Conservation (phyloP, 1,140 invertebrate genomes). For the Muscidifurax raptorellus region DNA sequence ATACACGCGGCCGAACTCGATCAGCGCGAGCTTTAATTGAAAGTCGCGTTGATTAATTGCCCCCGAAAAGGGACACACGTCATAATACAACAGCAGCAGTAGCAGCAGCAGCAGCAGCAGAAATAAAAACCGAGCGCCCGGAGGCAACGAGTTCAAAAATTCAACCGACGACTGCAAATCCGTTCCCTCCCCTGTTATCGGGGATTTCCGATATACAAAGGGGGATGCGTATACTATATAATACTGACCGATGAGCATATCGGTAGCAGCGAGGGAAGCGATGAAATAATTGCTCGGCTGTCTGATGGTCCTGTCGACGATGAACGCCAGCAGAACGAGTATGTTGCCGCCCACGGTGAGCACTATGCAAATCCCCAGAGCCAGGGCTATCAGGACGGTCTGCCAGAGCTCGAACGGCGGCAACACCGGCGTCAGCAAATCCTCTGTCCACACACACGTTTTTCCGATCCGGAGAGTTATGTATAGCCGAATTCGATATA, state of each 20-base stretch:
- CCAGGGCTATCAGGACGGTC: conserved; percentile 93
- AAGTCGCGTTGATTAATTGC: no score
- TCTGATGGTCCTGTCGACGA: conserved; percentile 96
- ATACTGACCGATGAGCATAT: conserved; percentile 95
- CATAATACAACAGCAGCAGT: no score
- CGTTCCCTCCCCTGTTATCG: no score
- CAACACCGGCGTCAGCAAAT: conserved; percentile 78
- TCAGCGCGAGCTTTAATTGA: no score
- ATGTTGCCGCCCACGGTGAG: conserved; percentile 97
- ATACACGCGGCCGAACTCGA: no score
- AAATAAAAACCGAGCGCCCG: no score
- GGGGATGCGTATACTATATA: no score
- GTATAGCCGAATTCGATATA: no score
- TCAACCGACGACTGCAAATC: no score
- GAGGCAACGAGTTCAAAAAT: no score
- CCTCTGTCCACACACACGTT: conserved; percentile 34
- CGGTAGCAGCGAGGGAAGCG: conserved; percentile 97
- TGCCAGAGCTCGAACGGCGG: conserved; percentile 94
- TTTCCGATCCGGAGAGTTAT: neutral
- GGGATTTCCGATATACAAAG: neutral
- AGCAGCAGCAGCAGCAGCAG: no score
- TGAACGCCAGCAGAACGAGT: conserved; percentile 96
- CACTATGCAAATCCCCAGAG: conserved; percentile 91
- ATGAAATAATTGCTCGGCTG: conserved; percentile 99
- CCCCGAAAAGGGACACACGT: no score